These are phyloP conservation scores for Phengaris alcon DNA, from an alignment of 2,888 invertebrate genomes.

Conservation along the genomic window DNA sequence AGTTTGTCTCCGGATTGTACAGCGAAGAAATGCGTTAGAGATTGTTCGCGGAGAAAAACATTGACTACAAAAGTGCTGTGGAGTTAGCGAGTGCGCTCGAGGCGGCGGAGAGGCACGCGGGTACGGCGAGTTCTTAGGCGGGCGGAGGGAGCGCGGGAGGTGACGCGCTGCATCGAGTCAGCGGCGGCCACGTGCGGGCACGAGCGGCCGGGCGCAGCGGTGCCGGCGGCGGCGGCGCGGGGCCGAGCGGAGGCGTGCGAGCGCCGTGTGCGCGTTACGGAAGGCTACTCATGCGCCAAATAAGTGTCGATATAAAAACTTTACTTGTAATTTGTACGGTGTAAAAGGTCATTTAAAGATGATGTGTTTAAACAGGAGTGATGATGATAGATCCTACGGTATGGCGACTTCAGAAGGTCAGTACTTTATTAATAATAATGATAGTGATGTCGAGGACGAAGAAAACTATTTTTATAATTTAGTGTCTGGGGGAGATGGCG, in stretches of 20 bases:
- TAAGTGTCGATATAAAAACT: background rate
- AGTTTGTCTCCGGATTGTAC: slow-evolving; percentile 28
- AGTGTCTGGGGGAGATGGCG: slow-evolving; percentile 26
- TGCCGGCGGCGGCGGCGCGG: background rate
- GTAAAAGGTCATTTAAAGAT: slow-evolving; percentile 29
- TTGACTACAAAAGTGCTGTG: slow-evolving; percentile 41
- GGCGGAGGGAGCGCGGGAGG: background rate
- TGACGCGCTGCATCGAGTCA: background rate
- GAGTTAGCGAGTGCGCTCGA: slow-evolving; percentile 38
- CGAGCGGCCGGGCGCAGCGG: background rate
- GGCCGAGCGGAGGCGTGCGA: background rate
- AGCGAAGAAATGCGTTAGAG: slow-evolving; percentile 42
- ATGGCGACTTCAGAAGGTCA: slow-evolving; percentile 27
- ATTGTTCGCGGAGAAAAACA: slow-evolving; percentile 41
- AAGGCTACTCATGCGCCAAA: background rate
- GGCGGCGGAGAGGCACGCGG: slow-evolving; percentile 6
- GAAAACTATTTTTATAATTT: slow-evolving; percentile 35
- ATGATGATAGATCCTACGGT: background rate
- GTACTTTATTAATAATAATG: slow-evolving; percentile 30
- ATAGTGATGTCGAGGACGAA: slow-evolving; percentile 31
- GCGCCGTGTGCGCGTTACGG: background rate
- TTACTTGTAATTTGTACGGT: background rate
- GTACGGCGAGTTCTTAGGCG: background rate
- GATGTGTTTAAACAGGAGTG: slow-evolving; percentile 29
- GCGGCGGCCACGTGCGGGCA: background rate